Evolutionary conservation across 2,888 invertebrate species (phyloP), one percentile per base, ranked within the genome.

Genomic region (Abrostola tripartita): DNA sequence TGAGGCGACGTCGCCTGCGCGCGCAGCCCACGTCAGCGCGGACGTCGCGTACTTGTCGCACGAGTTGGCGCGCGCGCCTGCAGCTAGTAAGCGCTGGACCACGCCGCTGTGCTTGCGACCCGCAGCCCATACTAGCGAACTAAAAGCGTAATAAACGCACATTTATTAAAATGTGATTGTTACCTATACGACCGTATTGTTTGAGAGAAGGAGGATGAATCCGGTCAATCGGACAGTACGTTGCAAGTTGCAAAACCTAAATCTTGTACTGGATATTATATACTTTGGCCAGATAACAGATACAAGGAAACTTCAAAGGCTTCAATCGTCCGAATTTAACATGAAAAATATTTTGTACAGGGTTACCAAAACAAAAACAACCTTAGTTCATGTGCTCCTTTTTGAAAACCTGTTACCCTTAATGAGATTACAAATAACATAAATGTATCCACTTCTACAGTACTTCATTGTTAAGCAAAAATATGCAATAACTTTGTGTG

Each of bases 21-120:
- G 96, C 74, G 98, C 97, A 5, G 99, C 99, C 99, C 99, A 99
- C 47, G 99, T 98, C 44, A 99, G 93, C 6, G 99, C 98, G 0
- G 99, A 98, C 9, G 99, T 99, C 37, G 98, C 99, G 92, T 99
- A 99, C 95, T 98, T 99, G 90, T 99, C 99, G 61, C 98, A 98
- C 24, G 98, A 97, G 93, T 99, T 99, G 7, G 98, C 97, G 88
- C 99, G 98, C 62, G 99, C 99, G 59, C 98, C 98, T 74, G 97
- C 96, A 60, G 96, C 96, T 59, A 99, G 95, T 65, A 99, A 95
- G 72, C 97, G 96, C 85, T 96, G 96, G 8, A 98, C 98, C 69
- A 99, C 98, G 71, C 97, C 97, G 53, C 96, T 95, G 91, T 98
- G 97, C 10, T 99, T 98, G 65, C 99, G 96, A 0, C 99, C 99